phyloP scores from a whole-genome alignment of 2,888 invertebrate species.

The Scrobipalpa costella region DNA sequence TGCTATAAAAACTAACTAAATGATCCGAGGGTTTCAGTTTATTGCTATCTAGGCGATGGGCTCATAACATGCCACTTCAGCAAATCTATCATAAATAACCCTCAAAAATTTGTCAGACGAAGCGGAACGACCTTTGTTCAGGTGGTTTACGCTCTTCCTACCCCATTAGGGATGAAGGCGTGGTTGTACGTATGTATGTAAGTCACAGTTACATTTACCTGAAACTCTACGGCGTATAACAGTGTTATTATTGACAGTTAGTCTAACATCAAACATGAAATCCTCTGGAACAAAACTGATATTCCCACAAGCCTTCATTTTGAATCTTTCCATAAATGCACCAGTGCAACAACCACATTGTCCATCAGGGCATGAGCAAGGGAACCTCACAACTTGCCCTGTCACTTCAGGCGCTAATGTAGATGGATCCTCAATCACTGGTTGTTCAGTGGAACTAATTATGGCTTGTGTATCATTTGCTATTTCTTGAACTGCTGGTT shows the following conservation, averaged over 20 bases:
- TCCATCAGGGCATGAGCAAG: slow-evolving; percentile 82
- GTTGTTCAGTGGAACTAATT: slow-evolving; percentile 25
- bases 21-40: too few relatives aligned
- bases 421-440: slow-evolving; percentile 48
- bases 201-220: slow-evolving; percentile 72
- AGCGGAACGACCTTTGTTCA: too few relatives aligned
- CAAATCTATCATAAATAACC: too few relatives aligned
- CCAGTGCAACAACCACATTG: slow-evolving; percentile 87
- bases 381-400: slow-evolving; percentile 78
- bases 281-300: slow-evolving; percentile 90
- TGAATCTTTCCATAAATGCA: slow-evolving; percentile 82
- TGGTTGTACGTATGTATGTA: too few relatives aligned
- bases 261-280: slow-evolving; percentile 87
- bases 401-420: slow-evolving; percentile 16
- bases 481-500: background rate
- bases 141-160: too few relatives aligned
- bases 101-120: too few relatives aligned
- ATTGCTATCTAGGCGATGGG: too few relatives aligned
- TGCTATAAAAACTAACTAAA: too few relatives aligned
- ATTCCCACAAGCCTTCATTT: slow-evolving; percentile 89
- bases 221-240: slow-evolving; percentile 87
- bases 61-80: too few relatives aligned
- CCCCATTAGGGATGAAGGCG: too few relatives aligned
- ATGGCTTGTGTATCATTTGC: slow-evolving; percentile 7
- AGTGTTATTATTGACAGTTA: slow-evolving; percentile 86